phyloP scores from a whole-genome alignment of 1,140 invertebrate genomes.

The Bombus sylvicola region DNA sequence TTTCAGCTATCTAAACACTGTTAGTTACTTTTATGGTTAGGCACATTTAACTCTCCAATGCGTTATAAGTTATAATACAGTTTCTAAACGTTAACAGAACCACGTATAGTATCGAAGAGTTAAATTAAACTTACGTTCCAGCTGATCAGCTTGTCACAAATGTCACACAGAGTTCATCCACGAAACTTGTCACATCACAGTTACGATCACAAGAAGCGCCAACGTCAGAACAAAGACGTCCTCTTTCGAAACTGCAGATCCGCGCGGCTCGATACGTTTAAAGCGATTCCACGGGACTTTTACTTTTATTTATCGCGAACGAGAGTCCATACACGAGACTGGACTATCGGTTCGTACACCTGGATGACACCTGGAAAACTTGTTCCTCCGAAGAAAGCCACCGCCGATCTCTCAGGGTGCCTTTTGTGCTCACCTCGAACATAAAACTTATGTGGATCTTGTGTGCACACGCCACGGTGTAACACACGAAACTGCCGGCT shows the following conservation, averaged over 20 bases:
- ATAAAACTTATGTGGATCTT: constrained; percentile 26
- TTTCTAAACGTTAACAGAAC: too few species aligned
- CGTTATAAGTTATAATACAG: too few species aligned
- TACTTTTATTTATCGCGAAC: constrained; percentile 27
- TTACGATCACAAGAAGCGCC: neutral
- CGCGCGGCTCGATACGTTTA: neutral
- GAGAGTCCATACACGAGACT: neutral
- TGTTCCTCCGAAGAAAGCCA: constrained; percentile 16
- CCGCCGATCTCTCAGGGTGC: neutral
- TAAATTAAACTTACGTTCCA: constrained; percentile 27
- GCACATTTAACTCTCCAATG: neutral
- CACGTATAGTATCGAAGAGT: neutral
- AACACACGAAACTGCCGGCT: constrained; percentile 66
- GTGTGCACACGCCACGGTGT: constrained; percentile 61
- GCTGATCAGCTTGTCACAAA: constrained; percentile 2
- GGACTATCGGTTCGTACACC: constrained; percentile 17
- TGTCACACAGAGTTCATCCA: constrained; percentile 2
- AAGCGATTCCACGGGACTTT: constrained; percentile 28
- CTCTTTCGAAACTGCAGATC: neutral
- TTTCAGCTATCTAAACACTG: neutral
- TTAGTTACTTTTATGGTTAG: neutral
- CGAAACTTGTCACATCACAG: constrained; percentile 33
- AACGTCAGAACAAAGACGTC: constrained; percentile 29
- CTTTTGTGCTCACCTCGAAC: constrained; percentile 13
- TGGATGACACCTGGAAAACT: constrained; percentile 56